Base-by-base conservation (phyloP, 2,113 vertebrate genomes). In the Barnardius zonarius region DNA sequence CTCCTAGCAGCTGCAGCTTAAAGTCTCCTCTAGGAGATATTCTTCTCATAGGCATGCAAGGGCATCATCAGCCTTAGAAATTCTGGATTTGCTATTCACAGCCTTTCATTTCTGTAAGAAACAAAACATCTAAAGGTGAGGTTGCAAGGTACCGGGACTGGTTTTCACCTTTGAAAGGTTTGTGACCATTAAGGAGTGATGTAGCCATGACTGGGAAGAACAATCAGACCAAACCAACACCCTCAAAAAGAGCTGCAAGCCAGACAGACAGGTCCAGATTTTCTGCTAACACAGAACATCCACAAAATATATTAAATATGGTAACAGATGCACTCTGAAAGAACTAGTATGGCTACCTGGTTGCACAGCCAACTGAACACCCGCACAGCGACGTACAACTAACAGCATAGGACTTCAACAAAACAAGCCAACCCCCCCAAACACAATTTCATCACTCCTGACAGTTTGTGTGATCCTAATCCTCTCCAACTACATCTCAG, bases 61-160 rank as follows among this genome's bases (percentile, higher is more conserved):
- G 39, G n/a, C 68, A 86, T 24, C 57, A 69, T 33, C 61, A 86
- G 61, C 55, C 73, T 84, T 43, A 89, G 55, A 92, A 90, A 93
- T 78, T 82, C 95, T 78, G 88, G 54, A 75, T 84, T 86, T 82
- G 68, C 39, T 95, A 83, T 31, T 86, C 81, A 89, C 27, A 91
- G 86, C 77, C 84, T 70, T 44, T 86, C 68, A 73, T 33, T 78
- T 86, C 64, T 91, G 64, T 33, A 83, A 82, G 81, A 93, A 81
- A 54, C 44, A 81, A 86, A 83, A 44, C 88, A 94, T 46, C 77
- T 84, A 33, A 91, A 93, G 51, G 73, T 84, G 43, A 93, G 33
- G 27, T 35, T 92, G 69, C 23, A 61, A 70, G 73, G 54, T 13
- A 52, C 23, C 5, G n/a, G 51, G 79, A 51, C 64, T 35, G 30